A percentile compares a stretch with the other conserved stretches of the same genome.
Evolutionary conservation across 2,888 invertebrate genomes (phyloP).

Genomic region (Galeopsomyia nigrocyanea): DNA sequence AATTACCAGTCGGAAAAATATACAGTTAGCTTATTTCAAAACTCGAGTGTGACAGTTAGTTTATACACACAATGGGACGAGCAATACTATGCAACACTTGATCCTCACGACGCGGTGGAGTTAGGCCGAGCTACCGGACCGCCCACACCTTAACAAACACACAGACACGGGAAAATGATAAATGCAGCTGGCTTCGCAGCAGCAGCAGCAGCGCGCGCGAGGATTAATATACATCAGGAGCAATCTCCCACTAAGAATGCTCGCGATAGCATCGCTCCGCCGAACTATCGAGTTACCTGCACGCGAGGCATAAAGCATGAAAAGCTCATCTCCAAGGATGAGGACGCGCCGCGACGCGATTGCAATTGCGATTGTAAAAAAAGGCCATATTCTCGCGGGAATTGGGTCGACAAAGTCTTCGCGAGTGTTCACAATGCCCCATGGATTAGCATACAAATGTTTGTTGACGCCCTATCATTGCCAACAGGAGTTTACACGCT

Average conservation of each 20-base stretch:
- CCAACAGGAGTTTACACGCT: background rate
- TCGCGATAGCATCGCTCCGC: slow-evolving; percentile 27
- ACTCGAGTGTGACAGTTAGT: no score
- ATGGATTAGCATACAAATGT: slow-evolving; percentile 8
- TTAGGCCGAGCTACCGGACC: background rate
- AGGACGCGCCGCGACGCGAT: background rate
- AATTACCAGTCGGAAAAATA: no score
- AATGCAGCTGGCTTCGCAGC: slow-evolving; percentile 30
- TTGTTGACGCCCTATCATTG: background rate
- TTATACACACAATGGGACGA: no score
- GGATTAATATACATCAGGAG: slow-evolving; percentile 43
- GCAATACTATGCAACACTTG: no score
- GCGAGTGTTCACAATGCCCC: slow-evolving; percentile 4
- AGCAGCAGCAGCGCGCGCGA: slow-evolving; percentile 4
- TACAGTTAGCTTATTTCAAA: no score
- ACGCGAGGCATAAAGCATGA: background rate
- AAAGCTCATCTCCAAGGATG: background rate
- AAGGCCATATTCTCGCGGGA: slow-evolving; percentile 50
- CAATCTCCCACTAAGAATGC: slow-evolving; percentile 35
- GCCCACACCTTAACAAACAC: background rate
- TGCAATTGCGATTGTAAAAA: slow-evolving; percentile 42
- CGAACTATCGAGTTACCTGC: slow-evolving; percentile 31
- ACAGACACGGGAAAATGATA: slow-evolving; percentile 26
- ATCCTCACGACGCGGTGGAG: background rate
- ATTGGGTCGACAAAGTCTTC: slow-evolving; percentile 51